Evolutionary conservation across 2,797 vertebrate genomes (phyloP), one percentile per base, ranked within the genome.

Genomic region (Cichlasoma orientale): DNA sequence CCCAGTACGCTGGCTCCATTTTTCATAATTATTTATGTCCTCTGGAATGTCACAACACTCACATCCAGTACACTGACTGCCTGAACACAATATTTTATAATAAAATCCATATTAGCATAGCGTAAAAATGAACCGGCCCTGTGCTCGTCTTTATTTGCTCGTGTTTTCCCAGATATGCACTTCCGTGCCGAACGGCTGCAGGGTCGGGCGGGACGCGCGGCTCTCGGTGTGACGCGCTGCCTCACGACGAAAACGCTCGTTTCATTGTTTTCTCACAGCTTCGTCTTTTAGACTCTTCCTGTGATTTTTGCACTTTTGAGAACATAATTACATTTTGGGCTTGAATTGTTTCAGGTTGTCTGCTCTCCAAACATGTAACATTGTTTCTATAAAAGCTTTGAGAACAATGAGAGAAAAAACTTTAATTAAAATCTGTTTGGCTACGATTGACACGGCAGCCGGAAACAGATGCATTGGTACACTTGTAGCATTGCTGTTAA

Each of bases 11-110:
- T 56, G 23, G 7, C 21, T n/a, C n/a, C 21, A 63, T 56, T 44
- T 33, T 2, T 19, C 33, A 38, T 9, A 31, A 53, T 70, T 56
- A 52, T 54, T 74, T 72, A 52, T 21, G 3, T 14, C 23, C 53
- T 66, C 31, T 21, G 1, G 5, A 78, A 56, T 29, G 19, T 66
- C 50, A 77, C 54, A 74, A 82, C 74, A 72, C 25, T 63, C 25
- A 56, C 13, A 29, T 56, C 14, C 8, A 61, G 23, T 25, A 63
- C 16, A 27, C 12, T 23, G 63, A 25, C n/a, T 31, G 19, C 2
- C 56, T 53, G 41, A 14, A 16, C 5, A 18, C 33, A 29, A 25
- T 52, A 36, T 76, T 72, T 50, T 63, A 11, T 25, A 54, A 31
- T 55, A 13, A 78, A 59, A 66, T 12, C 61, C 61, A 66, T 11